Percentiles rank a stretch among this genome's conserved stretches.
phyloP scores from a whole-genome alignment of 1,140 invertebrate genomes.

The Hydropsyche tenuis region DNA sequence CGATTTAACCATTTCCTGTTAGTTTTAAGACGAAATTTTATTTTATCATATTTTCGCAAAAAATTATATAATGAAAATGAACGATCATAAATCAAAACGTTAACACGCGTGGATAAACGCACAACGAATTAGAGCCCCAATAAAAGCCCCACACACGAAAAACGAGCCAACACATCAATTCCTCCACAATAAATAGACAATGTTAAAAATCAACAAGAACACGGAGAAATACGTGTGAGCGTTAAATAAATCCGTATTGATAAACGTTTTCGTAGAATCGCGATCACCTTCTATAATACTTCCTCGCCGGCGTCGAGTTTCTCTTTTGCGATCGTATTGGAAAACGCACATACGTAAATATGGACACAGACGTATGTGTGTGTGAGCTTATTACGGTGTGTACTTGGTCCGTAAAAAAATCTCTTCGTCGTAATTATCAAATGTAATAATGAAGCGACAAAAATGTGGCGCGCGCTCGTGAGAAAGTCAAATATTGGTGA shows the following conservation, averaged over 20 bases:
- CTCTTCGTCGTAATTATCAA: slow-evolving; percentile 45
- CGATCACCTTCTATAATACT: neutral
- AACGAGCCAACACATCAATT: neutral
- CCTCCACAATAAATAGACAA: neutral
- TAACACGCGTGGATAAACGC: no score
- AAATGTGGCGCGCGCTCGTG: slow-evolving; percentile 45
- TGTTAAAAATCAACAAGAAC: slow-evolving; percentile 22
- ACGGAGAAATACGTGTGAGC: neutral
- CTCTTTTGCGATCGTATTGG: slow-evolving; percentile 1
- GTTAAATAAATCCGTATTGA: slow-evolving; percentile 15
- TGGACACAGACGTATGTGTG: neutral
- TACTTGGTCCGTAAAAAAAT: neutral
- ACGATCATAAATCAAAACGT: no score
- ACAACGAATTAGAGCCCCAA: no score
- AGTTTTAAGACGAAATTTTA: no score
- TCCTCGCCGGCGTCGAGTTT: slow-evolving; percentile 16
- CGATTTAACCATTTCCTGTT: no score
- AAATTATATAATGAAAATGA: no score
- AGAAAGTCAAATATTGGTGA: slow-evolving; percentile 50
- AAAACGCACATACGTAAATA: neutral
- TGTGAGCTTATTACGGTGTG: neutral
- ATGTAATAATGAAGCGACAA: slow-evolving; percentile 47
- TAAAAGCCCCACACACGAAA: no score
- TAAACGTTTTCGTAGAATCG: slow-evolving; percentile 18
- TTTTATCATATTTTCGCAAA: no score